Evolutionary conservation across 2,797 vertebrate genomes (phyloP), one percentile per base, ranked within the genome.

Genomic region (Ctenopoma kingsleyae): DNA sequence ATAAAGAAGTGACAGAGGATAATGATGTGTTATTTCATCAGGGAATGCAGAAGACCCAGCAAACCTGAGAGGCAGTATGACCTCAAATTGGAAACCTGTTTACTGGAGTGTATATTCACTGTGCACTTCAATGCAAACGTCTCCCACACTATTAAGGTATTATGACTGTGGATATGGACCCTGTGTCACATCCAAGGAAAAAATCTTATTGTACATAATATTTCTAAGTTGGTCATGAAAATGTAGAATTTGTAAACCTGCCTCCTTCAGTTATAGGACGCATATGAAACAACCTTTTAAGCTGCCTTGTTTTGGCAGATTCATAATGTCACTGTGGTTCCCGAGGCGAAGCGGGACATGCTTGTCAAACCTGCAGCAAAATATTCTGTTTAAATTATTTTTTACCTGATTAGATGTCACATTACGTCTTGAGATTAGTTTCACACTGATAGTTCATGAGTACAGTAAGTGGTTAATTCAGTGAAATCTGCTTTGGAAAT

Each of bases 251-350:
- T 23, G 40, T 6, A 7, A 17, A 38, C 47, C 5, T 58, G 22
- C 48, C 54, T 59, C 10, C 8, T 71, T 61, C 32, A 50, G 52
- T 53, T 52, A 48, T 1, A 25, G 11, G 40, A 47, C 49, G 22
- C 22, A 54, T 0, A 27, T 19, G 30, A 46, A 13, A 23, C 20
- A 69, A 60, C 51, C 59, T 68, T 56, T 68, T 53, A 51, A 54
- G 2, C 8, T 22, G 2, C 4, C 8, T 35, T 61, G 41, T 60
- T 53, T 60, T 52, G 60, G n/a, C 44, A 44, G 36, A 54, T 62
- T 59, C 38, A 58, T 55, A 51, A 67, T 67, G 49, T 56, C 52
- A 40, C 7, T 25, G 52, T 32, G 48, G 3, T 51, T 35, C 22
- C 20, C 7, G 3, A 3, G 56, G 60, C 57, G 51, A 71, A 12